Percentiles rank a stretch among this genome's conserved stretches.
Conservation (phyloP, 1,140 invertebrate genomes). For the Eciton burchellii region DNA sequence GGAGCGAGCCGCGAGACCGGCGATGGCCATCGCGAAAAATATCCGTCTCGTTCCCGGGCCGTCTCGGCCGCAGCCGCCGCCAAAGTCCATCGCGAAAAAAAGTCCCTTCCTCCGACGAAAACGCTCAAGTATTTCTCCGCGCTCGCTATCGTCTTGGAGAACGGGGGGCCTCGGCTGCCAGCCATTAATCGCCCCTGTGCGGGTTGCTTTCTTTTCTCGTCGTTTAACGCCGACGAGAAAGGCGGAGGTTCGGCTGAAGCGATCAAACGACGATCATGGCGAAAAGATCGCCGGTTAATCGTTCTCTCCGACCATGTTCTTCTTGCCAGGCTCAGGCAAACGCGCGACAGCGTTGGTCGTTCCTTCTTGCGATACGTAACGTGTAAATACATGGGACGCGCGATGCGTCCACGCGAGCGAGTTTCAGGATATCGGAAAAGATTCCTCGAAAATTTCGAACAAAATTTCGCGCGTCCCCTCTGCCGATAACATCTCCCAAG, state of each 20-base stretch:
- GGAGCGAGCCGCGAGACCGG: constrained; percentile 50
- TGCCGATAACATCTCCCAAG: not conserved
- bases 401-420: too few relatives aligned
- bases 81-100: constrained; percentile 54
- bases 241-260: not conserved
- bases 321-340: not conserved
- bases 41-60: constrained; percentile 51
- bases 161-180: not conserved
- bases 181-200: constrained; percentile 36
- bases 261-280: constrained; percentile 48
- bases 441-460: not conserved
- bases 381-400: not conserved
- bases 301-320: not conserved
- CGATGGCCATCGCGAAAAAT: constrained; percentile 73
- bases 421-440: not conserved
- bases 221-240: constrained; percentile 8
- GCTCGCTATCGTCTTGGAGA: not conserved
- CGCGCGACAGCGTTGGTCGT: not conserved
- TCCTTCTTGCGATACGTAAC: not conserved
- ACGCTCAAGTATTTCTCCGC: constrained; percentile 30
- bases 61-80: constrained; percentile 5
- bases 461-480: not conserved
- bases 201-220: not conserved
- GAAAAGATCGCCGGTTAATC: constrained; percentile 41
- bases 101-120: constrained; percentile 14